Evolutionary conservation across 2,888 invertebrate genomes (phyloP), one percentile per base, ranked within the genome.

Genomic region (Morpho achilles): DNA sequence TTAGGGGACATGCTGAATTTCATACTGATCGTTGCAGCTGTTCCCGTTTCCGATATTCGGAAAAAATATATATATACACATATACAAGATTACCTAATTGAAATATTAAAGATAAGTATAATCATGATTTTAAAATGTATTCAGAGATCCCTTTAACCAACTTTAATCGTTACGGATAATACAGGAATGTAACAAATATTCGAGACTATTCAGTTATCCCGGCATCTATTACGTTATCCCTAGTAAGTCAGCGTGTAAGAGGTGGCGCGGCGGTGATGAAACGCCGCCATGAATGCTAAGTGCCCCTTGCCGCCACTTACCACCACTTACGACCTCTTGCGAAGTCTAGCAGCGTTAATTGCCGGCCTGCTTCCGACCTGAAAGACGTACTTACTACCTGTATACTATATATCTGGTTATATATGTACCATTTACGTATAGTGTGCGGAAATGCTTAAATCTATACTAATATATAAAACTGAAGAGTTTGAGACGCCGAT

Each of bases 311-410:
- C 68, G 23, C 72, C 79, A 72, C 82, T 84, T 72, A 75, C 65
- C 69, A 77, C 73, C 78, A 71, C 82, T 82, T 71, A 75, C 65
- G 40, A 77, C 72, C 79, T 72, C 83, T 83, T 72, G 75, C 65
- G 67, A 80, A 73, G 79, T 72, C 82, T 84, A 73, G 76, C 65
- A 68, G 62, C 73, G 68, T 69, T 85, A 85, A 85, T 85, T 85
- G 75, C 75, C 68, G 64, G 63, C 67, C 66, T 60, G 64, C 66
- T 67, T 65, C 53, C 60, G 56, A 64, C 64, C 55, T 62, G 60
- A 63, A 57, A 60, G 64, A 61, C 60, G 62, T 55, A 54, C 59
- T 61, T 53, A 59, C 57, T 48, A 32, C 52, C 51, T 56, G 48
- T 32, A 48, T 7, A 23, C 43, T 52, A 45, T 42, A 43, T 47